Evolutionary conservation across 2,888 invertebrate species (phyloP).

Genomic region (Andrena chrysosceles): DNA sequence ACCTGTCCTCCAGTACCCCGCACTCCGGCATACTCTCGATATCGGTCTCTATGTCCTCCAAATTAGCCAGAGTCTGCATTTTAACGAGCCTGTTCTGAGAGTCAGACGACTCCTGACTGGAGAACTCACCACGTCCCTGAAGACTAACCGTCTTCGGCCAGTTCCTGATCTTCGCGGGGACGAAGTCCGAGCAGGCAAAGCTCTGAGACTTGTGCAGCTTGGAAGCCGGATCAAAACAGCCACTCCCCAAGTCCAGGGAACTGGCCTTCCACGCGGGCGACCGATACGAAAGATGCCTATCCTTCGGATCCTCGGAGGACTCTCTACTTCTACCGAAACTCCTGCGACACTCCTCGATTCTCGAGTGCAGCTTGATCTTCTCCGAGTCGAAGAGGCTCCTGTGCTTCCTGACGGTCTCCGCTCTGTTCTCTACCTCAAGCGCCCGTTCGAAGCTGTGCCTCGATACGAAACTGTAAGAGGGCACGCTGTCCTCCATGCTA

Average conservation of each 20-base stretch:
- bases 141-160: background rate
- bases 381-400: constrained; percentile 45
- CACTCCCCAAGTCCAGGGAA: background rate
- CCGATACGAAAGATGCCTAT: background rate
- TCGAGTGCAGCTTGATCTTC: constrained; percentile 54
- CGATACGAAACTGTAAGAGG: constrained; percentile 77
- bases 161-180: background rate
- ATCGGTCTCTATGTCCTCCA: constrained; percentile 46
- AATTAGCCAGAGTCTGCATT: constrained; percentile 49
- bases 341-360: constrained; percentile 42
- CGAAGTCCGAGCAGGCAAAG: constrained; percentile 24
- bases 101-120: background rate
- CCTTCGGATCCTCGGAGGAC: background rate
- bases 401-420: background rate
- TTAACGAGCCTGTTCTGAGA: constrained; percentile 53
- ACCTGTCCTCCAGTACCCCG: constrained; percentile 66
- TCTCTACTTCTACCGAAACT: background rate
- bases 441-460: constrained; percentile 71
- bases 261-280: background rate
- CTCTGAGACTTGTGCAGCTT: constrained; percentile 54
- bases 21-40: constrained; percentile 61
- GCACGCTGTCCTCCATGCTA: constrained; percentile 68
- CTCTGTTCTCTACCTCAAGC: constrained; percentile 60
- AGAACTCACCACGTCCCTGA: background rate
- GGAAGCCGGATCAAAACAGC: background rate